phyloP scores from a whole-genome alignment of 2,113 vertebrate genomes.

The Mesoclemmys tuberculata region DNA sequence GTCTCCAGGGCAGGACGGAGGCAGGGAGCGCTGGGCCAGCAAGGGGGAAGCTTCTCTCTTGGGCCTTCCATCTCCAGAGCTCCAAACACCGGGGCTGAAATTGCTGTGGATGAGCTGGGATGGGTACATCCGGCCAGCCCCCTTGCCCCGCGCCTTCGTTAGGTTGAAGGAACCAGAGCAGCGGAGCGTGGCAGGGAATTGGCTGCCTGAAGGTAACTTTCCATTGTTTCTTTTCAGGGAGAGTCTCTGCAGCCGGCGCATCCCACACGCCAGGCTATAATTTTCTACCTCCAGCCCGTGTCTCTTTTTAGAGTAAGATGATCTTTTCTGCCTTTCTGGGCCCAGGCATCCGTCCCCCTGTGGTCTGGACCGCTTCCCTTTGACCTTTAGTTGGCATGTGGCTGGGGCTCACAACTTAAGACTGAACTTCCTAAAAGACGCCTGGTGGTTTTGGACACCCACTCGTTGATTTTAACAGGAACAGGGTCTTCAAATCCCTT shows the following conservation, averaged over 20 bases:
- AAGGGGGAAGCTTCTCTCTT: background rate
- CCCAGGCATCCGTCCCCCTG: rapidly evolving
- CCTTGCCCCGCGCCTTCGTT: background rate
- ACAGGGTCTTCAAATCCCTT: background rate
- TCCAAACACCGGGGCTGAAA: background rate
- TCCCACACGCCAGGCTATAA: conserved; percentile 31
- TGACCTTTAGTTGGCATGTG: rapidly evolving
- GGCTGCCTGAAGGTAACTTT: background rate
- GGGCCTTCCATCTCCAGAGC: background rate
- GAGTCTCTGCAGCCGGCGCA: background rate
- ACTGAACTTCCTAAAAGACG: background rate
- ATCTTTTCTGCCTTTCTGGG: conserved; percentile 24
- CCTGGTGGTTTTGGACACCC: background rate
- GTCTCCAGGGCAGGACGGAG: background rate
- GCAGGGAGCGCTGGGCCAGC: background rate
- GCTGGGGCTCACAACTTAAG: background rate
- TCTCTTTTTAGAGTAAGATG: conserved; percentile 61
- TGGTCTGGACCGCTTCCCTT: conserved; percentile 25
- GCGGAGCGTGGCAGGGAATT: no score
- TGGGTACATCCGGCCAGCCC: background rate
- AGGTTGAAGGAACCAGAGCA: background rate
- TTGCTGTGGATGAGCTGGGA: background rate
- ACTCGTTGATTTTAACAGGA: background rate
- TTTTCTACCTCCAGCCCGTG: conserved; percentile 50
- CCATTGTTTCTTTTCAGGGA: background rate